A percentile compares a stretch with the other conserved stretches of the same genome.
These are phyloP conservation scores for Peromyscus aztecus DNA, from an alignment of 2,797 vertebrate species.

Conservation along the genomic window DNA sequence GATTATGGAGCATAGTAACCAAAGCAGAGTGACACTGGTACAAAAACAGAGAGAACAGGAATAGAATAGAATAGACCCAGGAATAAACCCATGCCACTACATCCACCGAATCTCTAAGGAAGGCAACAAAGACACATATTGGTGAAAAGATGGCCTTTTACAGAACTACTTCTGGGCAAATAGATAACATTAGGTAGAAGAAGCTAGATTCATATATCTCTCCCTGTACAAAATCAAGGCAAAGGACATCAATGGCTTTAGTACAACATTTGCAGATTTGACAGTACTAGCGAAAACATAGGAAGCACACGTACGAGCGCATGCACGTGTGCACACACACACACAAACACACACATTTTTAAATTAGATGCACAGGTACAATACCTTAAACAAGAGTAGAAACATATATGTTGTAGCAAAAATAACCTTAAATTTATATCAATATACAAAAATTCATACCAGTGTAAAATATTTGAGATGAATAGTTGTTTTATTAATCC, in stretches of 20 bases:
- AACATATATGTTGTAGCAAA: no score
- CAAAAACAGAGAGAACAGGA: background rate
- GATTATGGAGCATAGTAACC: background rate
- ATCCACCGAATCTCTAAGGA: background rate
- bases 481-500: no score
- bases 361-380: no score
- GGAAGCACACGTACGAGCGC: background rate
- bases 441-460: no score
- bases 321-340: background rate
- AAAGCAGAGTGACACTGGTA: background rate
- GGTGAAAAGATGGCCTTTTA: background rate
- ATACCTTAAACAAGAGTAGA: no score
- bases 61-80: background rate
- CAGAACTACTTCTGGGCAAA: background rate
- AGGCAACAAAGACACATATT: background rate
- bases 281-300: background rate
- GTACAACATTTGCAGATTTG: background rate
- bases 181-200: background rate
- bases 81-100: background rate
- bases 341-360: no score
- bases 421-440: no score
- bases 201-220: background rate
- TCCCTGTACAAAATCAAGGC: background rate
- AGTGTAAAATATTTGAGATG: no score
- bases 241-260: background rate